phyloP scores from a whole-genome alignment of 2,797 vertebrate genomes.

The Pangasius macronema region DNA sequence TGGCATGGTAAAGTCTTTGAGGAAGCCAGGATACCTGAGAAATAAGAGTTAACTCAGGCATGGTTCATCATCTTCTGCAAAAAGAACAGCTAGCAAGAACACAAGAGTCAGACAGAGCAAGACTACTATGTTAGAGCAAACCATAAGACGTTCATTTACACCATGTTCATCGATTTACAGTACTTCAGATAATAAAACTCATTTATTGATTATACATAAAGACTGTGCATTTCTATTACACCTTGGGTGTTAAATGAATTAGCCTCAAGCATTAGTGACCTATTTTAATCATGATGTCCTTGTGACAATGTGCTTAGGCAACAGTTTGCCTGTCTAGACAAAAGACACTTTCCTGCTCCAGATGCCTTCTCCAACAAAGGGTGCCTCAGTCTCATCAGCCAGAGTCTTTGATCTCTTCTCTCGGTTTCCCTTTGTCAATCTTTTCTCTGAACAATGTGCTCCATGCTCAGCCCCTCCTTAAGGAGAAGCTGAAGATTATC shows the following conservation, averaged over 20 bases:
- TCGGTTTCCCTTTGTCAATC: conserved; percentile 58
- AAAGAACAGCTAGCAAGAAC: conserved; percentile 3
- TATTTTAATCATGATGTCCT: conserved; percentile 56
- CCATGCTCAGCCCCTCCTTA: conserved; percentile 15
- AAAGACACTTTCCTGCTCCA: conserved; percentile 54
- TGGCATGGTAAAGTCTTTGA: conserved; percentile 15
- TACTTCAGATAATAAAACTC: background rate
- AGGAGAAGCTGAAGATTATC: conserved; percentile 50
- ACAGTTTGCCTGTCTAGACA: conserved; percentile 57
- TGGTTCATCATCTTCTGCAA: background rate
- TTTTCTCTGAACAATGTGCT: conserved; percentile 54
- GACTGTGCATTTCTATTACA: conserved; percentile 3
- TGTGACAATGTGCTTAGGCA: conserved; percentile 52
- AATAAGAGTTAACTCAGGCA: conserved; percentile 21
- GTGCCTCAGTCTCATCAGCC: conserved; percentile 54
- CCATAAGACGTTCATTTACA: background rate
- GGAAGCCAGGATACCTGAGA: conserved; percentile 21
- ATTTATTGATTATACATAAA: conserved; percentile 4
- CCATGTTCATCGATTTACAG: background rate
- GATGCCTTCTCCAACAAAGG: conserved; percentile 58
- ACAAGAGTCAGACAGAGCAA: background rate
- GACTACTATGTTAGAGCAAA: background rate
- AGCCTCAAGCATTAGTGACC: conserved; percentile 19
- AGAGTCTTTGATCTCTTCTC: conserved; percentile 59
- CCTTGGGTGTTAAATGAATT: conserved; percentile 3